Evolutionary conservation across 1,140 invertebrate species (phyloP), one percentile per base, ranked within the genome.

Genomic region (Leptopilina clavipes): DNA sequence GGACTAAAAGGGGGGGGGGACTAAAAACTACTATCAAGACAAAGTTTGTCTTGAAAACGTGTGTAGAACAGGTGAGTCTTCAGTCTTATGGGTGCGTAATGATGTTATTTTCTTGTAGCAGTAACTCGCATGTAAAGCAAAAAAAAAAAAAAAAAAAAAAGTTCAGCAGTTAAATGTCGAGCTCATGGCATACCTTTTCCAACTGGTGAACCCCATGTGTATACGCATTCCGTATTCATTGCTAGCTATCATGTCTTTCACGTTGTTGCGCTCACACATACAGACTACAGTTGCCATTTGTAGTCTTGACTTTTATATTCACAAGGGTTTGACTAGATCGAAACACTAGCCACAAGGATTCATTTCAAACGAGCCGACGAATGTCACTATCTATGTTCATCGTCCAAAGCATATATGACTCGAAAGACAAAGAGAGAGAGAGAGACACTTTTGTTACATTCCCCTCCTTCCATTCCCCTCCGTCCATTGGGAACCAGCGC

Each of bases 91-190:
- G 82, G 76, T 84, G n/a, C n/a, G 84, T 87, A 87, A 86, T 86
- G 83, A 86, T 87, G 84, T 87, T 87, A 86, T 87, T 87, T 86
- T 86, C 84, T 86, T 87, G 81, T 83, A 78, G 81, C 79, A 82
- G 81, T 84, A 82, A 82, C 81, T 84, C 72, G 79, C 81, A 65
- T 22, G 52, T 70, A 70, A 73, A 18, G 74, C 79, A 83, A 84
- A 40, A n/a, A n/a, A n/a, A n/a, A 31, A 31, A 1, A 31, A 31
- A 31, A 31, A 31, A 31, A 31, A 31, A 31, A 87, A 84, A 86
- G 78, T 76, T 74, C 75, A 74, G 81, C 83, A 79, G 80, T 83
- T 86, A 81, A 80, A 83, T 56, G 81, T 83, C 78, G 73, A 79
- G 75, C 81, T 77, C 75, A 81, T 76, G 74, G 76, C 82, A 81